Conservation (phyloP, 2,113 vertebrate genomes). For the Epinephelus moara region DNA sequence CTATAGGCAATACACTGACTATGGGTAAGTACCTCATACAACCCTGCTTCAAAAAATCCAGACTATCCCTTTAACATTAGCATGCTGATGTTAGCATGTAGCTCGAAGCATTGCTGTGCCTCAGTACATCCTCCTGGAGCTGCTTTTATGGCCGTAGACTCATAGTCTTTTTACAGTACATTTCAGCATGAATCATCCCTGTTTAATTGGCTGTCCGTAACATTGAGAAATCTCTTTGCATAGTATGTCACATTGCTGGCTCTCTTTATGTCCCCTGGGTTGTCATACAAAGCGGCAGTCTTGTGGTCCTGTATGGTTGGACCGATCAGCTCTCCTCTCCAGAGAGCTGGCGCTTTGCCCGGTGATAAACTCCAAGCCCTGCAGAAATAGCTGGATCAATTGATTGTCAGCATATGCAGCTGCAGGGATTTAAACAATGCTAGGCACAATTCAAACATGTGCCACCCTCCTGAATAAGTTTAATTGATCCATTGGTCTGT, state of each 20-base stretch:
- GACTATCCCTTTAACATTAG: not conserved
- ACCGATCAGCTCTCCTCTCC: conserved; percentile 30
- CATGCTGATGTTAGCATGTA: not conserved
- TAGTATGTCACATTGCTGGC: conserved; percentile 3
- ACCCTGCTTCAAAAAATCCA: too few relatives aligned
- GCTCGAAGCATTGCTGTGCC: not conserved
- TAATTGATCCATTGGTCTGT: conserved; percentile 53
- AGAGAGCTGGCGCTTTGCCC: conserved; percentile 49
- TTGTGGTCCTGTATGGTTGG: conserved; percentile 4
- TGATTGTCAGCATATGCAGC: conserved; percentile 53
- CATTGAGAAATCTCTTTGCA: conserved; percentile 3
- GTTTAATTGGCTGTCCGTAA: conserved; percentile 5
- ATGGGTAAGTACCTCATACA: too few relatives aligned
- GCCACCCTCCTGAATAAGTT: conserved; percentile 42
- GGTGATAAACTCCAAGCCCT: conserved; percentile 54
- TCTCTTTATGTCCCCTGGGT: not conserved
- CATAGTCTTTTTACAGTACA: not conserved
- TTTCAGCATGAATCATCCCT: conserved; percentile 12
- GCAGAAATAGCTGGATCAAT: conserved; percentile 61
- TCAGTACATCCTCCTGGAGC: not conserved
- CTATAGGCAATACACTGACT: too few relatives aligned
- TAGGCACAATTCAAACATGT: conserved; percentile 48
- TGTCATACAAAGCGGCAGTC: conserved; percentile 5
- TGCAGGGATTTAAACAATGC: conserved; percentile 36
- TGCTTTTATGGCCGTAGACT: not conserved